A percentile compares a stretch with the other conserved stretches of the same genome.
phyloP scores from a whole-genome alignment of 2,888 invertebrate species.

The Uropetala carovei region DNA sequence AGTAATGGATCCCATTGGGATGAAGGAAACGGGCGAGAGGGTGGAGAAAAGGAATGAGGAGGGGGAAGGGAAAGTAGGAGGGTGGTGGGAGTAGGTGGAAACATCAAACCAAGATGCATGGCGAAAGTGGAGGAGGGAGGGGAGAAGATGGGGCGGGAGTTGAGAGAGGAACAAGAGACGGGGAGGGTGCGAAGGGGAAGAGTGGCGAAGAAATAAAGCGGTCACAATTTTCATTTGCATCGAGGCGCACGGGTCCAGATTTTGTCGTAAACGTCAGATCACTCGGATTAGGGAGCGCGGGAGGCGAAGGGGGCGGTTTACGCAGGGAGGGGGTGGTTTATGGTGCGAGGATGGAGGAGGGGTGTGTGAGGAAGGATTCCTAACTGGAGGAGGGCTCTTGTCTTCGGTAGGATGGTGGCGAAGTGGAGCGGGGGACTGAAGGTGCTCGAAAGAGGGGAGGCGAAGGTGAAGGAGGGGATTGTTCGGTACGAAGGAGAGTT shows the following conservation, averaged over 20 bases:
- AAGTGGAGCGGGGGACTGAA: background rate
- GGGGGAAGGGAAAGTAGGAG: background rate
- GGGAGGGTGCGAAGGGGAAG: background rate
- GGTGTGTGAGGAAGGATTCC: background rate
- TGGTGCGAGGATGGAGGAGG: background rate
- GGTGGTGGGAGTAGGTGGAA: background rate
- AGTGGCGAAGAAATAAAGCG: conserved; percentile 13
- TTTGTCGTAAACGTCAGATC: conserved; percentile 62
- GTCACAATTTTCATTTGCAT: conserved; percentile 60
- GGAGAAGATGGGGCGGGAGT: background rate
- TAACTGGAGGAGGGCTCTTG: too few species aligned
- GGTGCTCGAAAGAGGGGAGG: background rate
- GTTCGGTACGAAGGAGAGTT: background rate
- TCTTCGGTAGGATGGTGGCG: background rate
- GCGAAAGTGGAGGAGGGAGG: background rate
- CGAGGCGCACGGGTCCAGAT: conserved; percentile 30
- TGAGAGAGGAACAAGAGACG: background rate
- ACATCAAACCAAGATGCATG: background rate
- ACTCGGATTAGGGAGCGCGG: background rate
- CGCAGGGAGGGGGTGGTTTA: background rate
- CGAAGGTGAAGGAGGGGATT: background rate
- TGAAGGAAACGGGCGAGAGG: background rate
- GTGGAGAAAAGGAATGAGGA: background rate
- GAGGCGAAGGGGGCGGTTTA: too few species aligned
- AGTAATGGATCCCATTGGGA: background rate